Percentiles rank a stretch among this genome's conserved stretches.
phyloP scores from a whole-genome alignment of 2,888 invertebrate species.

The Agrypnus murinus region DNA sequence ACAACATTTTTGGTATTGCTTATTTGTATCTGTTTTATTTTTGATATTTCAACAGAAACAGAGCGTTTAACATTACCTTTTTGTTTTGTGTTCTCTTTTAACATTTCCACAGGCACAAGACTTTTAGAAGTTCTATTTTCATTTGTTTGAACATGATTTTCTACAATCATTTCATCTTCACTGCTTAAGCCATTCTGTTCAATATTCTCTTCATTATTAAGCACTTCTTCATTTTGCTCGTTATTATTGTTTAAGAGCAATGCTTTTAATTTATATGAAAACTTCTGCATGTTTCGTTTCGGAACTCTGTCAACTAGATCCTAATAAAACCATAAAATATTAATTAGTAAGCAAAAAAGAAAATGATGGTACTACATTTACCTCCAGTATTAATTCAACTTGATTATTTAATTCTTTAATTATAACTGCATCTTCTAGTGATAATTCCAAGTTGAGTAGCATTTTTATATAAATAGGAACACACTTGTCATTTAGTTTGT shows the following conservation, averaged over 20 bases:
- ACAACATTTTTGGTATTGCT: no score
- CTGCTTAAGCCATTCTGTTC: no score
- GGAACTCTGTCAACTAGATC: constrained; percentile 34
- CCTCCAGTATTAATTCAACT: constrained; percentile 39
- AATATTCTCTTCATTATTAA: no score
- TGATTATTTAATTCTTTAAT: constrained; percentile 44
- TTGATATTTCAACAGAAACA: no score
- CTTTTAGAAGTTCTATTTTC: no score
- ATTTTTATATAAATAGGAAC: constrained; percentile 48
- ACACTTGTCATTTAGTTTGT: constrained; percentile 43
- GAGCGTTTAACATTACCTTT: no score
- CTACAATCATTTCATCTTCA: no score
- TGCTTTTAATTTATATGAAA: constrained; percentile 30
- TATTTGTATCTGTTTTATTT: no score
- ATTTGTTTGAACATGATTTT: no score
- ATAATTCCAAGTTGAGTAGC: constrained; percentile 41
- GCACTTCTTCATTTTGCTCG: constrained; percentile 1
- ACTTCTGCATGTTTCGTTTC: constrained; percentile 38
- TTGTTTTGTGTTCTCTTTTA: no score
- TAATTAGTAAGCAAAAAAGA: no score
- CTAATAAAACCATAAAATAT: constrained; percentile 18
- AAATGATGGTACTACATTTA: constrained; percentile 12
- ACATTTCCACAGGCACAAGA: no score
- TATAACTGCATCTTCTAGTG: constrained; percentile 34
- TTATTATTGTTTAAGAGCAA: not conserved